Evolutionary conservation across 2,888 invertebrate genomes (phyloP).

Genomic region (Macrophya alboannulata): DNA sequence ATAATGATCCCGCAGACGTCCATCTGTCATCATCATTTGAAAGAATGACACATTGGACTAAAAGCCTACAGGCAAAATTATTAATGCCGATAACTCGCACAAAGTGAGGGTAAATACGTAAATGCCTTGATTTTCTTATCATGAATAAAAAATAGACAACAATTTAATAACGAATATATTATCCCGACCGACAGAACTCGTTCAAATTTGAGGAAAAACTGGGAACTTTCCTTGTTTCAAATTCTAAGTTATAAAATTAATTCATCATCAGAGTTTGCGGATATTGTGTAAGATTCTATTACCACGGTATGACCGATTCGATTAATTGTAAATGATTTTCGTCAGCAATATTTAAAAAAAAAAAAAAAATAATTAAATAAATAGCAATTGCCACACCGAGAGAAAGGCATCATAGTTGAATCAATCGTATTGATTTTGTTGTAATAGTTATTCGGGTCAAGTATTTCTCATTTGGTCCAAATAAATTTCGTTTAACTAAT

Average conservation of each 20-base stretch:
- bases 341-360: not conserved
- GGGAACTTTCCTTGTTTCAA: not conserved
- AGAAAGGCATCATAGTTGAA: not conserved
- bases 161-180: not conserved
- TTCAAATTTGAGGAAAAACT: not conserved
- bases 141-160: not conserved
- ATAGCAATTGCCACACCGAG: not conserved
- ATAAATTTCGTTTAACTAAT: not conserved
- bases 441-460: not conserved
- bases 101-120: not conserved
- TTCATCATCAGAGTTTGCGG: not conserved
- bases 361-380: not conserved
- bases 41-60: not conserved
- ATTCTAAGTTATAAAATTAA: not conserved
- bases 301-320: conserved; percentile 4
- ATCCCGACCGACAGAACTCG: not conserved
- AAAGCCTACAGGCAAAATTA: not conserved
- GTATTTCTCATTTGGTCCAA: not conserved
- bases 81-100: not conserved
- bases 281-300: not conserved
- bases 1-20: not conserved
- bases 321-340: conserved; percentile 10
- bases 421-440: not conserved
- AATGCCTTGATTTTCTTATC: not conserved
- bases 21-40: not conserved